phyloP scores from a whole-genome alignment of 2,888 invertebrate genomes.

The Achlya flavicornis region DNA sequence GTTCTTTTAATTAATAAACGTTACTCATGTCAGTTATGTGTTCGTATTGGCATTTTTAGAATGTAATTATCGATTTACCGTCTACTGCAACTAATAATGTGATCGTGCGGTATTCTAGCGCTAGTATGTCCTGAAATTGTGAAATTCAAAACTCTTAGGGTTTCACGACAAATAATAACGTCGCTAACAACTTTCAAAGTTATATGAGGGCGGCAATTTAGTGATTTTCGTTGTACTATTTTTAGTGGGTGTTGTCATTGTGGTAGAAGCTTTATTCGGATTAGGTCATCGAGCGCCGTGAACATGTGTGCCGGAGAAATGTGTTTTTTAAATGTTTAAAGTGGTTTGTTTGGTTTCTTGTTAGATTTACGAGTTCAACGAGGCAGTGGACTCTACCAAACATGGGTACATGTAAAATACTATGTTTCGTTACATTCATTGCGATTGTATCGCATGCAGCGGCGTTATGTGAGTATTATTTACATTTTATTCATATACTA shows the following conservation, averaged over 20 bases:
- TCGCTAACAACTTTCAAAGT: slow-evolving; percentile 54
- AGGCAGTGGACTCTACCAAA: slow-evolving; percentile 59
- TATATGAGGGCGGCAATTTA: slow-evolving; percentile 53
- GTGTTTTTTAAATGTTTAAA: slow-evolving; percentile 63
- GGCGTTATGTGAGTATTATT: slow-evolving; percentile 72
- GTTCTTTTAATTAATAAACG: slow-evolving; percentile 11
- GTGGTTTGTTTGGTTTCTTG: slow-evolving; percentile 73
- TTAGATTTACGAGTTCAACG: slow-evolving; percentile 74
- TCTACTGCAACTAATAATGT: slow-evolving; percentile 57
- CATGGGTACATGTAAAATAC: slow-evolving; percentile 70
- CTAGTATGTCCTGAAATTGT: slow-evolving; percentile 49
- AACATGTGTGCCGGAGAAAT: slow-evolving; percentile 79
- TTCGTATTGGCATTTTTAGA: slow-evolving; percentile 33
- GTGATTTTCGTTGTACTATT: slow-evolving; percentile 82
- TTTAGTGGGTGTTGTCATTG: slow-evolving; percentile 85
- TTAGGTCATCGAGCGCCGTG: slow-evolving; percentile 80
- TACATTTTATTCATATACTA: slow-evolving; percentile 28
- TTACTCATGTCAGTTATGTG: neutral
- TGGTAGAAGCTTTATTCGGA: slow-evolving; percentile 72
- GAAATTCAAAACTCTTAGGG: slow-evolving; percentile 41
- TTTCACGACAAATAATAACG: slow-evolving; percentile 37
- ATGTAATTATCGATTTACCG: slow-evolving; percentile 74
- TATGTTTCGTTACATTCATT: slow-evolving; percentile 70
- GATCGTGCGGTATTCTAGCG: slow-evolving; percentile 61
- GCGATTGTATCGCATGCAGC: slow-evolving; percentile 67